These are phyloP conservation scores for Symphodus melops DNA, from an alignment of 2,113 vertebrate genomes.

Conservation along the genomic window DNA sequence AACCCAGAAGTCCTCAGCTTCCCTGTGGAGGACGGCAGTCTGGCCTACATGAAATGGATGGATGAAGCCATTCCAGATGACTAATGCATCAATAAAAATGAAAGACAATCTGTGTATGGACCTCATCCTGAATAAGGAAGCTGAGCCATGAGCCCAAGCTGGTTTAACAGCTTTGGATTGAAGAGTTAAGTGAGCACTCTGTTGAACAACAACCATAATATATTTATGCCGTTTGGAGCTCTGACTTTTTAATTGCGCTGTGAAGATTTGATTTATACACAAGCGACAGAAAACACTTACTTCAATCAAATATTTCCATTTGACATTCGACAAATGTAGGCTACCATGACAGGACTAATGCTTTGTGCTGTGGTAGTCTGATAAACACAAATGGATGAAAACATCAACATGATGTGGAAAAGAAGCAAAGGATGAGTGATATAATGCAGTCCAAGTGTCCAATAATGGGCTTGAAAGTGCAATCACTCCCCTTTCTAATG, in stretches of 20 bases:
- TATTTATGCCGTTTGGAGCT: slow-evolving; percentile 18
- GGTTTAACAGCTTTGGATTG: slow-evolving; percentile 9
- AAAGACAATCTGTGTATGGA: slow-evolving; percentile 3
- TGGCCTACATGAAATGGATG: slow-evolving; percentile 86
- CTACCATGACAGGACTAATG: background rate
- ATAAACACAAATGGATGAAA: background rate
- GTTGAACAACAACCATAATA: background rate
- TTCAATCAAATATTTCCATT: background rate
- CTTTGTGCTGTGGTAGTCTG: too few species aligned
- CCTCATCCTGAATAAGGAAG: background rate
- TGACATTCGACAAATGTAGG: background rate
- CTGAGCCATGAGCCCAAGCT: slow-evolving; percentile 3
- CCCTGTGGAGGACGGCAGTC: slow-evolving; percentile 85
- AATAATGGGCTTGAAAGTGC: background rate
- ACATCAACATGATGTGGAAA: background rate
- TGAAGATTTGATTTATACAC: slow-evolving; percentile 6
- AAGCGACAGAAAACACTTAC: background rate
- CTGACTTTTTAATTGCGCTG: slow-evolving; percentile 10
- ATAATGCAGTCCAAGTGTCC: background rate
- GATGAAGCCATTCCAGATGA: slow-evolving; percentile 82
- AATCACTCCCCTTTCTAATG: background rate
- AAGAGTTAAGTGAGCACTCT: slow-evolving; percentile 13
- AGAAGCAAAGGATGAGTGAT: background rate
- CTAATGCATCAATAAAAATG: slow-evolving; percentile 50
- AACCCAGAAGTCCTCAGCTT: slow-evolving; percentile 90